phyloP scores from a whole-genome alignment of 1,140 invertebrate genomes.

The Riptortus pedestris region DNA sequence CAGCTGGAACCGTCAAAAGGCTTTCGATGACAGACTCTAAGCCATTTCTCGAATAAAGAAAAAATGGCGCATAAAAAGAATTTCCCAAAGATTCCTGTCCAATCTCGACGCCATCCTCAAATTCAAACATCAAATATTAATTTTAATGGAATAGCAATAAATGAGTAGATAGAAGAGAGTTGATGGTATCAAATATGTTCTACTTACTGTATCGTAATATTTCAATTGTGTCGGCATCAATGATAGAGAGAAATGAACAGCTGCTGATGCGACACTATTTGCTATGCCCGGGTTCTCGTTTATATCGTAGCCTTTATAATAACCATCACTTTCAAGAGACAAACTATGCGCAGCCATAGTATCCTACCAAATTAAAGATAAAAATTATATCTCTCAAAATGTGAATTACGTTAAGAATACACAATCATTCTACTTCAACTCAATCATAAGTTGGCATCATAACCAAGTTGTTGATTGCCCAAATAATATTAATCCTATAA shows the following conservation, averaged over 20 bases:
- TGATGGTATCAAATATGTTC: no score
- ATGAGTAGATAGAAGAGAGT: neutral
- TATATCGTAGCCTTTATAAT: slow-evolving; percentile 43
- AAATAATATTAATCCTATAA: no score
- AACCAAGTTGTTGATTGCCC: no score
- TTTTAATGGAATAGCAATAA: no score
- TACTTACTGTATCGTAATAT: slow-evolving; percentile 36
- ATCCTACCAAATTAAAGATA: slow-evolving; percentile 31
- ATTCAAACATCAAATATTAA: no score
- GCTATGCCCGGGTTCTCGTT: slow-evolving; percentile 43
- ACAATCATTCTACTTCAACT: no score
- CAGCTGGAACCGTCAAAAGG: slow-evolving; percentile 40
- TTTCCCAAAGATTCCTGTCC: slow-evolving; percentile 37
- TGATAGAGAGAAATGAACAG: slow-evolving; percentile 41
- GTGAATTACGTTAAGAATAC: neutral
- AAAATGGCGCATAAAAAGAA: slow-evolving; percentile 42
- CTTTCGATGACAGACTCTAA: slow-evolving; percentile 41
- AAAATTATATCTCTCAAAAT: neutral
- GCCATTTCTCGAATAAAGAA: slow-evolving; percentile 39
- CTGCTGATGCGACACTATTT: slow-evolving; percentile 41
- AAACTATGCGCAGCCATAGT: slow-evolving; percentile 40
- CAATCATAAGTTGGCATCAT: no score
- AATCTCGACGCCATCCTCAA: slow-evolving; percentile 32
- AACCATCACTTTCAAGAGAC: slow-evolving; percentile 36
- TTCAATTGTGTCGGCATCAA: slow-evolving; percentile 41